These are phyloP conservation scores for Octomys mimax DNA, from an alignment of 2,797 vertebrate species.

Conservation along the genomic window DNA sequence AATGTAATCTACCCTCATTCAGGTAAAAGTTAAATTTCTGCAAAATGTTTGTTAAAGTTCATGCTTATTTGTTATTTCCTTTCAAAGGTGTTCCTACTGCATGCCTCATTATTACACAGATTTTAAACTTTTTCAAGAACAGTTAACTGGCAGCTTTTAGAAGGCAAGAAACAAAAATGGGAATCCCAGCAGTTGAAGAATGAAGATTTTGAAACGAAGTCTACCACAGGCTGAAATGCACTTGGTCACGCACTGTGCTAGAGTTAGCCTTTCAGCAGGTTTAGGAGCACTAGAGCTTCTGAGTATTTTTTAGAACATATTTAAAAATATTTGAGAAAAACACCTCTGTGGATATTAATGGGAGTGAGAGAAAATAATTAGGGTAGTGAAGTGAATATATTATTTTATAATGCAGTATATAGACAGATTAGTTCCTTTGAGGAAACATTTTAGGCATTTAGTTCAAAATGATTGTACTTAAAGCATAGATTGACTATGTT, in stretches of 20 bases:
- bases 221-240: background rate
- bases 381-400: background rate
- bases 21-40: constrained; percentile 1
- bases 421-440: background rate
- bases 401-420: background rate
- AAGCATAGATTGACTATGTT: background rate
- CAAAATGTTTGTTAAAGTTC: constrained; percentile 19
- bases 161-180: background rate
- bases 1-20: background rate
- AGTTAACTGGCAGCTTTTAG: background rate
- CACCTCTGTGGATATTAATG: background rate
- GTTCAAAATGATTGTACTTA: constrained; percentile 24
- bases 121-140: background rate
- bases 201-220: background rate
- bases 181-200: background rate
- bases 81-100: background rate
- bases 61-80: background rate
- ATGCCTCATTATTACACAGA: background rate
- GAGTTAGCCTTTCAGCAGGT: background rate
- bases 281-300: background rate
- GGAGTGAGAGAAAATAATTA: background rate
- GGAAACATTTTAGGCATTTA: background rate
- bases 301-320: background rate
- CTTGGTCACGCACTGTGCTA: background rate
- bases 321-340: background rate